These are phyloP conservation scores for Bos indicus DNA, from an alignment of 2,113 vertebrate genomes.

Conservation along the genomic window DNA sequence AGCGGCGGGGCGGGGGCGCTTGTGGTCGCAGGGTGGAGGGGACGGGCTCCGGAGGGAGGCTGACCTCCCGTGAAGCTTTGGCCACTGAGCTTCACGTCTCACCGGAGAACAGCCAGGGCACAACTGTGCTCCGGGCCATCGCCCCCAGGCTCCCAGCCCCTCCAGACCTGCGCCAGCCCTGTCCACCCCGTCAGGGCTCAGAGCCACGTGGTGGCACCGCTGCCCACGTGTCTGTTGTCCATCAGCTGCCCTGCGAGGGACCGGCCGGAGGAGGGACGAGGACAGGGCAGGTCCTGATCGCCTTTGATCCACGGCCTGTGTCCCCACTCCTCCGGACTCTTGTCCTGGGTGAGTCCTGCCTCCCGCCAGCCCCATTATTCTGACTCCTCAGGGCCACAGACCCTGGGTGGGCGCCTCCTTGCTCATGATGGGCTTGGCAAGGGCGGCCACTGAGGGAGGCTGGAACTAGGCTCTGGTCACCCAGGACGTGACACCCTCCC, in stretches of 20 bases:
- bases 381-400: neutral
- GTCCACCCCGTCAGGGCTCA: neutral
- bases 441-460: neutral
- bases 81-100: neutral
- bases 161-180: neutral
- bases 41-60: neutral
- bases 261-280: neutral
- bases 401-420: neutral
- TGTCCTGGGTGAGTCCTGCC: neutral
- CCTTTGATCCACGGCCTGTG: neutral
- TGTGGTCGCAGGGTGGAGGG: neutral
- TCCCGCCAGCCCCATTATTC: neutral
- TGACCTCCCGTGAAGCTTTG: neutral
- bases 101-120: neutral
- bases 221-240: neutral
- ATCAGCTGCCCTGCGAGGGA: neutral
- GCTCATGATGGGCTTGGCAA: rapidly evolving
- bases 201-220: neutral
- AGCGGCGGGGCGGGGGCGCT: neutral
- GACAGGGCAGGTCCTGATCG: neutral
- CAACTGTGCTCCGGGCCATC: neutral
- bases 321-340: neutral
- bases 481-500: neutral
- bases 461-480: neutral
- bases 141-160: neutral